Evolutionary conservation across 2,888 invertebrate genomes (phyloP).

Genomic region (Chymomyza procnemis): DNA sequence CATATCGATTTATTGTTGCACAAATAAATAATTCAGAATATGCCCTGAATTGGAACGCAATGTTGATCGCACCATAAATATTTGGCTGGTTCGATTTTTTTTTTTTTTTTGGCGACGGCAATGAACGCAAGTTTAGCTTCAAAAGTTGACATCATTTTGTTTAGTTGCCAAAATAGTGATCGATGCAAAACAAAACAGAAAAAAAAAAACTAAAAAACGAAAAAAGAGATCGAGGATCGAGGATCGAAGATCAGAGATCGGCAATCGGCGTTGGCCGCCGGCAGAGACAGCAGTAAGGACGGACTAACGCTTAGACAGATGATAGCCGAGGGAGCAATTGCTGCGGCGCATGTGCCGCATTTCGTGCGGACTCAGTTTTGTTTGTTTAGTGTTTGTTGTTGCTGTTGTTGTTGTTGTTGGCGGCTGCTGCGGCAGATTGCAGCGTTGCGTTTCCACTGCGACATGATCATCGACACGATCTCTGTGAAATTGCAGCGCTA

Average conservation of each 20-base stretch:
- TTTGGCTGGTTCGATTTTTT: neutral
- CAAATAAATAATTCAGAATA: neutral
- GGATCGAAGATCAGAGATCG: neutral
- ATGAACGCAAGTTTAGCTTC: neutral
- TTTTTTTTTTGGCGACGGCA: no score
- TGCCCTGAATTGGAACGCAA: neutral
- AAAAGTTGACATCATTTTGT: neutral
- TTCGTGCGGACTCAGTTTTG: slow-evolving; percentile 48
- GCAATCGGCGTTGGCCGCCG: neutral
- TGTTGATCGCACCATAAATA: slow-evolving; percentile 1
- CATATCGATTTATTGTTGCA: neutral
- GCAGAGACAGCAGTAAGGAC: no score
- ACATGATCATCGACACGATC: slow-evolving; percentile 67
- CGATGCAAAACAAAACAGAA: no score
- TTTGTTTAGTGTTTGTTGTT: slow-evolving; percentile 21
- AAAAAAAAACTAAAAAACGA: neutral
- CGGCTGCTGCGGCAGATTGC: neutral
- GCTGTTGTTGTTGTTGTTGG: neutral
- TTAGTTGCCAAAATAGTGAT: neutral
- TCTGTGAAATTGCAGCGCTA: slow-evolving; percentile 56
- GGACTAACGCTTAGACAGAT: neutral
- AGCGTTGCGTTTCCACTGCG: slow-evolving; percentile 15
- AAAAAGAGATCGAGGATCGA: neutral
- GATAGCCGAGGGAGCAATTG: neutral
- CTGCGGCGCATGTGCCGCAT: slow-evolving; percentile 55